Percentiles rank a stretch among this genome's conserved stretches.
Evolutionary conservation across 2,888 invertebrate species (phyloP).

Genomic region (Andricus curvator): DNA sequence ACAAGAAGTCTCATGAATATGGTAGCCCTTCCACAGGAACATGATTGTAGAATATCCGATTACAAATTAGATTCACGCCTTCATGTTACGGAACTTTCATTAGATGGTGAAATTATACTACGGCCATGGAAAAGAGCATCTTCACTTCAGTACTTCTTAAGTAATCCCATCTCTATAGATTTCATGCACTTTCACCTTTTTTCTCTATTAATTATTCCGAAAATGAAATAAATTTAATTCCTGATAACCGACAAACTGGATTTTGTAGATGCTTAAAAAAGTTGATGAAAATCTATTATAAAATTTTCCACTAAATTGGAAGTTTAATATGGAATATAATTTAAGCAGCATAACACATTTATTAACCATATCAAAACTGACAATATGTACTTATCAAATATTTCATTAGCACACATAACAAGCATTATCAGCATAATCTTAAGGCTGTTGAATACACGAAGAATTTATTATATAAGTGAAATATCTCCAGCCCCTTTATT

Average conservation of each 20-base stretch:
- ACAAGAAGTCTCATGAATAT: background rate
- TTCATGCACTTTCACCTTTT: background rate
- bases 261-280: background rate
- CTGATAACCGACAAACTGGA: background rate
- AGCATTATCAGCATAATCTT: slow-evolving; percentile 6
- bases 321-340: background rate
- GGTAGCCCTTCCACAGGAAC: background rate
- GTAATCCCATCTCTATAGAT: background rate
- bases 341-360: background rate
- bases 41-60: background rate
- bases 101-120: background rate
- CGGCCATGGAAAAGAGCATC: background rate
- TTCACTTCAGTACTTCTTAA: background rate
- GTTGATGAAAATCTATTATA: background rate
- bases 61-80: slow-evolving; percentile 7
- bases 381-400: slow-evolving; percentile 11
- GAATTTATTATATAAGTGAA: background rate
- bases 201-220: background rate
- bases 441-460: background rate
- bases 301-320: background rate
- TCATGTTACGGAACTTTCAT: background rate
- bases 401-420: slow-evolving; percentile 16
- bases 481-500: background rate
- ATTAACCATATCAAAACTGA: background rate
- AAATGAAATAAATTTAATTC: too few relatives aligned